These are phyloP conservation scores for Notarius lentiginosus DNA, from an alignment of 2,113 vertebrate species.

Conservation along the genomic window DNA sequence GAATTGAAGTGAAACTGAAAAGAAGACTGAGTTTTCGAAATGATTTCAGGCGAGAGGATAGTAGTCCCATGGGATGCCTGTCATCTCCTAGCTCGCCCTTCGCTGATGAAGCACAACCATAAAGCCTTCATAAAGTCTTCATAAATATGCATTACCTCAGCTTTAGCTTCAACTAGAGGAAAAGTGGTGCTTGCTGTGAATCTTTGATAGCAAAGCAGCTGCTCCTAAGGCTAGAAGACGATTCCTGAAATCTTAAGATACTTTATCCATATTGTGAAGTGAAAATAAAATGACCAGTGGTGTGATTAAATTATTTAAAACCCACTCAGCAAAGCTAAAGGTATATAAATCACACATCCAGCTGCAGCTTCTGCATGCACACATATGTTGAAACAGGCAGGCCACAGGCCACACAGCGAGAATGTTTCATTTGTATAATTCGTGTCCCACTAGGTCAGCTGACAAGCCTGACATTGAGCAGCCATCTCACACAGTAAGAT, in stretches of 20 bases:
- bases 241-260: conserved; percentile 23
- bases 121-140: conserved; percentile 56
- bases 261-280: conserved; percentile 18
- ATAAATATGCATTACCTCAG: conserved; percentile 58
- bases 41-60: conserved; percentile 29
- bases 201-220: not conserved
- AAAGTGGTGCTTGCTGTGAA: conserved; percentile 30
- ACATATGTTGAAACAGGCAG: conserved; percentile 7
- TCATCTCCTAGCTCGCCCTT: conserved; percentile 34
- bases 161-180: conserved; percentile 39
- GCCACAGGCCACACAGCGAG: conserved; percentile 20
- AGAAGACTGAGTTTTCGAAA: not conserved
- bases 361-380: conserved; percentile 9
- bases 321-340: not conserved
- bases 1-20: conserved; percentile 32
- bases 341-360: not conserved
- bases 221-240: not conserved
- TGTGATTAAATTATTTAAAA: conserved; percentile 17
- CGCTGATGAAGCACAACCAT: conserved; percentile 54
- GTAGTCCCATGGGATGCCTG: conserved; percentile 28
- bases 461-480: conserved; percentile 55
- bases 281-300: conserved; percentile 7
- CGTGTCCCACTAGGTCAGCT: conserved; percentile 38
- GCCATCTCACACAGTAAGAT: conserved; percentile 36
- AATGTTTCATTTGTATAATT: conserved; percentile 51